Evolutionary conservation across 2,797 vertebrate species (phyloP).

Genomic region (Streptopelia turtur): DNA sequence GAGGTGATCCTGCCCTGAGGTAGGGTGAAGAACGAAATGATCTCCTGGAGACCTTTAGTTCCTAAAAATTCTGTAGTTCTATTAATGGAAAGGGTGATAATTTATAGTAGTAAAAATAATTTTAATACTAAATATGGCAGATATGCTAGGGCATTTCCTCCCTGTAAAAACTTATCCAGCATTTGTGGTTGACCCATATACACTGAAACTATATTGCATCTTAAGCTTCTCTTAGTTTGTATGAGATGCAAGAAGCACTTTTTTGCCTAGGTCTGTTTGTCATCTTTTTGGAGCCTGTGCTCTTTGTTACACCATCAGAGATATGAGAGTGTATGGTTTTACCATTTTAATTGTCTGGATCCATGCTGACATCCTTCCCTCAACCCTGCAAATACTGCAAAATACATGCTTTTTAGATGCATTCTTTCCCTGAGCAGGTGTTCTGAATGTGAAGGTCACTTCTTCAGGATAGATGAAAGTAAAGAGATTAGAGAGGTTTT

Average conservation of each 20-base stretch:
- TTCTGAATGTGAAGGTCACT: background rate
- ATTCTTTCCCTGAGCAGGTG: background rate
- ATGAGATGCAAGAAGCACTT: background rate
- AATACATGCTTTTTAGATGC: background rate
- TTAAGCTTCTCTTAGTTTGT: background rate
- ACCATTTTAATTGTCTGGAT: background rate
- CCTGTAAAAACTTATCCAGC: background rate
- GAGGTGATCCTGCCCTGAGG: background rate
- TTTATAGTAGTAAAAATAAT: background rate
- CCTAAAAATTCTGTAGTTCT: background rate
- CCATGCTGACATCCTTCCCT: background rate
- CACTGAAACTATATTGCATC: background rate
- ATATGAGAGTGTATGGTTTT: background rate
- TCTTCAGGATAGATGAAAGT: background rate
- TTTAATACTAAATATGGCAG: background rate
- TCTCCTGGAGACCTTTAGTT: background rate
- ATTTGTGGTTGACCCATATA: background rate
- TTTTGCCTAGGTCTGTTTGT: background rate
- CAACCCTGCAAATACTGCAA: background rate
- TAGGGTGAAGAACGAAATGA: background rate
- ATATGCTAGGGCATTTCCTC: background rate
- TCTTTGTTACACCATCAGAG: background rate
- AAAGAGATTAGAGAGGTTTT: background rate
- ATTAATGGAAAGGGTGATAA: background rate
- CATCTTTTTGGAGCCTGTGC: background rate